Evolutionary conservation across 2,888 invertebrate genomes (phyloP), one percentile per base, ranked within the genome.

Genomic region (Caenorhabditis sp.): DNA sequence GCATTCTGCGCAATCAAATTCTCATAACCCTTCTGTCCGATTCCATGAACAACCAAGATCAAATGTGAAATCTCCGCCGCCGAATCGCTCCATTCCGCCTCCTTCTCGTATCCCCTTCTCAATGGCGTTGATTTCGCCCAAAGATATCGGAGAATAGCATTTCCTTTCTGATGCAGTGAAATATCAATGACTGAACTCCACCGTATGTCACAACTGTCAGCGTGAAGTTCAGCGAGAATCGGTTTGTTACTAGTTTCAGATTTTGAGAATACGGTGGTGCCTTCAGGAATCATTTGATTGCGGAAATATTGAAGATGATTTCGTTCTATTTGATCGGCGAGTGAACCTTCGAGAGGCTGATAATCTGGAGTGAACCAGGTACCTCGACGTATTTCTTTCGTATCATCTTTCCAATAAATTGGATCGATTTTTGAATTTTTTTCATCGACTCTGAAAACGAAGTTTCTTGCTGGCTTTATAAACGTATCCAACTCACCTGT

Each of bases 21-120:
- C 69, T 86, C 86, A 61, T 86, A 87, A 58, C 86, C 86, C 63
- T 87, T 87, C 88, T 92, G 92, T 21, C 92, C 92, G 75, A 92
- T 92, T 67, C 92, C 92, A 87, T 92, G 92, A 66, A 92, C 91
- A 26, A 92, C 92, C 88, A 92, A 92, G 25, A 92, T 91, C 74
- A 92, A 89, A 87, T 92, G 92, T 58, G 91, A 91, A 71, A 92
- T 91, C 38, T 75, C 70, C 0, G 73, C 70, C 12, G 78, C 57
- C 14, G 75, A 70, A 52, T 82, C 82, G 1, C 63, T 64, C 80
- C 80, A 82, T 12, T 79, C 78, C 7, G 73, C 77, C 54, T 81
- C 80, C 43, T 75, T 78, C 50, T 82, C 80, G 52, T 70, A 82
- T 25, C 82, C 82, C n/a, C 82, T 61, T 14, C 82, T 53, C 26